Base-by-base conservation (phyloP, 2,797 vertebrate species). In the Rhabdophis nuchalis region DNA sequence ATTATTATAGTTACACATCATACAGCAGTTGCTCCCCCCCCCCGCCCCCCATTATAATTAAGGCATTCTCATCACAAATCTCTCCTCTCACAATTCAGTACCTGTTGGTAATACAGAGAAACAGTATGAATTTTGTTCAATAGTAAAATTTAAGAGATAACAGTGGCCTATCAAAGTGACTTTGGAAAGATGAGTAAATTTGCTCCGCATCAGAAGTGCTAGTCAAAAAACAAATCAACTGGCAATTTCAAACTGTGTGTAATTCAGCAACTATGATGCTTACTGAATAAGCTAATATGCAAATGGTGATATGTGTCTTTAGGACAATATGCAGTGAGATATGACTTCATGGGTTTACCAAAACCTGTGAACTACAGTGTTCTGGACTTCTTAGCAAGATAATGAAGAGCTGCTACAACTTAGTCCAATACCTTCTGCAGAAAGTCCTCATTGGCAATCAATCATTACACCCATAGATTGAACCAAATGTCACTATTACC, bases 151-250 rank as follows among this genome's bases (percentile, higher is more conserved):
- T 90, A 89, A 91, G 32, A 36, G 87, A 68, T 64, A 93, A 96
- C 94, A 95, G 93, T 85, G 92, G 89, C 93, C 93, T 87, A 95
- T 92, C 93, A 93, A 95, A 96, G 92, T 93, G 89, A 93, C 93
- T 95, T 94, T 93, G 95, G 94, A 94, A 94, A 91, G 92, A 94
- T 68, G 23, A 41, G 88, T 2, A 93, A 90, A 90, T 95, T 93
- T 94, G 89, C 93, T 95, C 92, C 93, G 95, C 94, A 96, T 94
- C 95, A 96, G 91, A 96, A 96, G 96, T 95, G 61, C 95, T 97
- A 95, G 95, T 93, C 92, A 56, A 89, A 27, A 5, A 93, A 5
- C 93, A 87, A 93, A 3, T 5, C 90, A 96, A 95, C 92, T 91
- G 92, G 2, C 77, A 93, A 90, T 93, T 93, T 93, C 90, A 93